Evolutionary conservation across 92 coral and sea anemone genomes (phyloP).

Genomic region (Chrysogorgia sp.): DNA sequence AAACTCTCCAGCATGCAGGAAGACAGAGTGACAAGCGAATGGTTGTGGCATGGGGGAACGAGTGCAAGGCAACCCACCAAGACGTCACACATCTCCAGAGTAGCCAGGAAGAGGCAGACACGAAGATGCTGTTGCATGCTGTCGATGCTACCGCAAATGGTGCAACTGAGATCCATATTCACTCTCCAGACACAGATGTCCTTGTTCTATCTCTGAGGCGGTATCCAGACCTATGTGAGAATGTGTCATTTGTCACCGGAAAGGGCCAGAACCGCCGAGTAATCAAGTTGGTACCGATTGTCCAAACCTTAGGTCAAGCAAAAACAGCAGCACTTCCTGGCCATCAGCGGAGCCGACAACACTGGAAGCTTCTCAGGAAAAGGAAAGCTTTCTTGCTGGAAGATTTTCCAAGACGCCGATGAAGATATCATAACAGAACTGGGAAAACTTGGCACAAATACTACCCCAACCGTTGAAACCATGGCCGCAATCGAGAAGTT

Average conservation of each 20-base stretch:
- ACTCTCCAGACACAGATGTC: slow-evolving; percentile 49
- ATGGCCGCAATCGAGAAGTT: slow-evolving; percentile 54
- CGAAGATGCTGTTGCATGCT: slow-evolving; percentile 50
- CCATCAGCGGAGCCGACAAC: slow-evolving; percentile 58
- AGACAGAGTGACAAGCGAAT: not conserved
- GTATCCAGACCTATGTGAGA: slow-evolving; percentile 19
- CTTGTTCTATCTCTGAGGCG: slow-evolving; percentile 43
- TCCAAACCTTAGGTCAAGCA: slow-evolving; percentile 43
- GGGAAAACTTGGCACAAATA: slow-evolving; percentile 51
- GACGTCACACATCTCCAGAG: slow-evolving; percentile 17
- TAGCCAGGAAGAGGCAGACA: slow-evolving; percentile 56
- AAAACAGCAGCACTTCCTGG: slow-evolving; percentile 63
- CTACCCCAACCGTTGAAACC: slow-evolving; percentile 43
- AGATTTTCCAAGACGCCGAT: slow-evolving; percentile 38
- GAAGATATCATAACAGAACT: slow-evolving; percentile 45
- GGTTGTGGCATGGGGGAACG: slow-evolving; percentile 48
- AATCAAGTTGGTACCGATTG: slow-evolving; percentile 43
- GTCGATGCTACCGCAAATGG: slow-evolving; percentile 40
- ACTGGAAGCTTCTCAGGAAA: slow-evolving; percentile 52
- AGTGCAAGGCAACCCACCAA: slow-evolving; percentile 46
- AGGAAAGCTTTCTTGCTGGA: slow-evolving; percentile 19
- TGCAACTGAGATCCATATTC: slow-evolving; percentile 30
- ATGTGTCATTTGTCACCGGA: slow-evolving; percentile 50
- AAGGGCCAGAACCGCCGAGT: slow-evolving; percentile 4
- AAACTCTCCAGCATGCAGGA: slow-evolving; percentile 30